These are phyloP conservation scores for Drosophila obscura DNA, from an alignment of 1,140 invertebrate species.

Conservation along the genomic window DNA sequence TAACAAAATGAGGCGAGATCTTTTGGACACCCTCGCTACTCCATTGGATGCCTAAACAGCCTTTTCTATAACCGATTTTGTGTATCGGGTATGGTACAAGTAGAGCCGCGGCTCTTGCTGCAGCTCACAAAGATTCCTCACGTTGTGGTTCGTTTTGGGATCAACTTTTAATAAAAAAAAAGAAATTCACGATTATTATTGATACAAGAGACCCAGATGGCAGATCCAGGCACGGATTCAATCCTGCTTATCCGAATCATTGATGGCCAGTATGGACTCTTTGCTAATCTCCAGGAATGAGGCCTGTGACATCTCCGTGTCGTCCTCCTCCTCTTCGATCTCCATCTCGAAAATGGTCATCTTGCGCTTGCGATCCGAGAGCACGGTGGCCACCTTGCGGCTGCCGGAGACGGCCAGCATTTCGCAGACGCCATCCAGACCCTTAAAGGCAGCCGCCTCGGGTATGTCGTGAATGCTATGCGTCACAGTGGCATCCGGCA, in stretches of 20 bases:
- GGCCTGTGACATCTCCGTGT: slow-evolving; percentile 86
- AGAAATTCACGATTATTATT: no score
- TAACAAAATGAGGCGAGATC: no score
- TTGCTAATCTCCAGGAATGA: slow-evolving; percentile 82
- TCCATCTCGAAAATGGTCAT: slow-evolving; percentile 96
- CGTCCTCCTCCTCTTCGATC: slow-evolving; percentile 95
- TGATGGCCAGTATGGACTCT: slow-evolving; percentile 60
- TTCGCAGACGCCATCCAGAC: slow-evolving; percentile 90
- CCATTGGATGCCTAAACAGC: no score
- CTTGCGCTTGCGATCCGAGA: slow-evolving; percentile 91
- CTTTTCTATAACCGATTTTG: no score
- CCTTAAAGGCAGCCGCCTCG: slow-evolving; percentile 85
- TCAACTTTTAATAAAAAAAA: no score
- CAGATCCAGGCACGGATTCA: no score
- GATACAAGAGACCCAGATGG: no score
- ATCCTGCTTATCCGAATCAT: slow-evolving; percentile 37
- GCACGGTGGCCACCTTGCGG: slow-evolving; percentile 93
- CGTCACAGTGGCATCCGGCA: slow-evolving; percentile 84
- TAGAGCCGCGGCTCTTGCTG: no score
- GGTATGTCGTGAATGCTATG: slow-evolving; percentile 85
- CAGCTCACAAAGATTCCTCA: no score
- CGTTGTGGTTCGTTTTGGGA: no score
- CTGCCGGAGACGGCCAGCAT: slow-evolving; percentile 93
- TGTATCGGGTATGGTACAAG: no score
- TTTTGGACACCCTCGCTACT: no score